Percentiles rank a stretch among this genome's conserved stretches.
Evolutionary conservation across 1,140 invertebrate genomes (phyloP).

Genomic region (Sarcophaga bullata): DNA sequence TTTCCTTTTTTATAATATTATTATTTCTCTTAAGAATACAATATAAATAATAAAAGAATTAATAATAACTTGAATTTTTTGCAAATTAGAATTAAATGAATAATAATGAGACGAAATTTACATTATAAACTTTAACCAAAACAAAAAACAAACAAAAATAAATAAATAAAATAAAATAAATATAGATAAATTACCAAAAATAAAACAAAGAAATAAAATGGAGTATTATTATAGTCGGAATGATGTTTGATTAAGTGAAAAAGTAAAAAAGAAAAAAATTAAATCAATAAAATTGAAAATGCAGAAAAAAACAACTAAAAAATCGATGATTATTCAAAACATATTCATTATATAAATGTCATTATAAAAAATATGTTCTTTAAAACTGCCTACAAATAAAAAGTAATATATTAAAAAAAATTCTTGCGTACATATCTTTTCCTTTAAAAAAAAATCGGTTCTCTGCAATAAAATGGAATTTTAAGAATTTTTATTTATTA

Average conservation of each 20-base stretch:
- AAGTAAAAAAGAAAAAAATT: neutral
- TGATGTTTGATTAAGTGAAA: neutral
- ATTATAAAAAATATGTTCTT: slow-evolving; percentile 38
- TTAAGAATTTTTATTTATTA: no score
- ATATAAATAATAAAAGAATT: neutral
- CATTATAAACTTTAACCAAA: neutral
- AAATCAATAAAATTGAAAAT: neutral
- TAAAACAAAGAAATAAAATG: slow-evolving; percentile 1
- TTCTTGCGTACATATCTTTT: neutral
- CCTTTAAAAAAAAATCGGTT: neutral
- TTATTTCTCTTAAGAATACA: neutral
- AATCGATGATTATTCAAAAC: slow-evolving; percentile 38
- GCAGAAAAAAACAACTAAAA: slow-evolving; percentile 8
- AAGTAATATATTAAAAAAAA: slow-evolving; percentile 40
- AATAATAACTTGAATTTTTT: slow-evolving; percentile 4
- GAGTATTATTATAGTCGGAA: neutral
- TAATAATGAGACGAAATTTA: neutral
- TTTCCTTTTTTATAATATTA: slow-evolving; percentile 4
- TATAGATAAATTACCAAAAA: slow-evolving; percentile 16
- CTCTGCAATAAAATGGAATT: no score
- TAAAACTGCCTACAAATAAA: slow-evolving; percentile 42
- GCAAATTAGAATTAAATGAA: slow-evolving; percentile 20
- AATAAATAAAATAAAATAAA: slow-evolving; percentile 17
- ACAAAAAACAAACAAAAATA: neutral
- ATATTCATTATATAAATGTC: slow-evolving; percentile 43